phyloP scores from a whole-genome alignment of 1,140 invertebrate genomes.

The Leguminivora glycinivorella region DNA sequence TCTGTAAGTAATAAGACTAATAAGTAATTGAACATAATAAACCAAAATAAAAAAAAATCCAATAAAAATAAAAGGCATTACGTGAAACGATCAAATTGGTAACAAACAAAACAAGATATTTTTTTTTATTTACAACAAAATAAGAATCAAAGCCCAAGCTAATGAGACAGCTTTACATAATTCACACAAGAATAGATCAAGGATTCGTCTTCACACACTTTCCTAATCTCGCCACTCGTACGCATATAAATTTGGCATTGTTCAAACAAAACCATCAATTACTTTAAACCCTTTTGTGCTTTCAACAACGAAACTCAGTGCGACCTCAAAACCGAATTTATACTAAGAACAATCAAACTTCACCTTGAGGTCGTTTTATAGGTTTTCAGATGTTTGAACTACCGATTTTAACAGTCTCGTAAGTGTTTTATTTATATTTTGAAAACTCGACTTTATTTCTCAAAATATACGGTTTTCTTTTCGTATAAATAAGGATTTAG shows the following conservation, averaged over 20 bases:
- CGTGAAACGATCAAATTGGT: too few species aligned
- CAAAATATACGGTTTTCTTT: background rate
- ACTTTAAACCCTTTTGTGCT: conserved; percentile 21
- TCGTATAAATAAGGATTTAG: background rate
- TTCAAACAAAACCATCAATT: conserved; percentile 10
- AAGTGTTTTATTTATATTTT: background rate
- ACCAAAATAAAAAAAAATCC: too few species aligned
- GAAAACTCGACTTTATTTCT: background rate
- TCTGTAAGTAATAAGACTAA: too few species aligned
- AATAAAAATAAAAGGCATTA: too few species aligned
- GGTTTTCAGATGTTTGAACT: conserved; percentile 7
- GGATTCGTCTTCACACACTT: background rate
- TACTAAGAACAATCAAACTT: conserved; percentile 25
- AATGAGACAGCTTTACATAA: background rate
- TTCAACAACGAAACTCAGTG: conserved; percentile 11
- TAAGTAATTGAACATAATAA: too few species aligned
- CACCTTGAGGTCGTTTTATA: conserved; percentile 16
- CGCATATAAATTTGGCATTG: conserved; percentile 4
- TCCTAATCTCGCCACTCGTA: background rate
- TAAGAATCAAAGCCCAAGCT: background rate
- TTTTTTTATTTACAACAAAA: too few species aligned
- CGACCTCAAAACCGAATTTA: conserved; percentile 24
- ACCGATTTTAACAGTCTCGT: background rate
- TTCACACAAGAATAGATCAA: background rate
- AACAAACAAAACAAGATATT: too few species aligned